Base-by-base conservation (phyloP, 2,888 invertebrate species). In the Hypolimnas misippus region DNA sequence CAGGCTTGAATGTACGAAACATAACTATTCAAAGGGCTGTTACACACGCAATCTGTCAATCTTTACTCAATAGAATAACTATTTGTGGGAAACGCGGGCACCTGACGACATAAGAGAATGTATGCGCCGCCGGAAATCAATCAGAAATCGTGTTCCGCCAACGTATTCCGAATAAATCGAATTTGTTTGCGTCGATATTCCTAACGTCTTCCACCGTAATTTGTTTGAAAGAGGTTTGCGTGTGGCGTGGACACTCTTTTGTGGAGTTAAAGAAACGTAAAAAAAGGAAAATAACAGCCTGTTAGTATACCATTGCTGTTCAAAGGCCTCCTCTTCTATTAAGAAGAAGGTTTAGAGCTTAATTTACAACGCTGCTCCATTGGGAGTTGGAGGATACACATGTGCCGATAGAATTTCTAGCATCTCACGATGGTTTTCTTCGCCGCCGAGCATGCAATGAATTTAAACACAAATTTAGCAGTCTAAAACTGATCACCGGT, bases 71-170 rank as follows among this genome's bases (percentile, higher is more conserved):
- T 70, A 70, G 65, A 70, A 70, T 63, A 73, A 68, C 73, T 73
- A 69, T 70, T 70, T 66, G 65, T 63, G 64, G 59, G 63, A 61
- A 68, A 66, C 62, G 62, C 40, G 52, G 63, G 65, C 63, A 70
- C 62, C 66, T 67, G 72, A 62, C 62, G 60, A 65, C 63, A 52
- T 44, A 49, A 59, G 66, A 58, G 55, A 66, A 65, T 63, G 64
- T 70, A 67, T 70, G 65, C 66, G 67, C 66, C 61, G 33, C 63
- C 67, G 73, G 73, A 73, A 74, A 74, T 74, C 71, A 71, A 74
- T 72, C 70, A 67, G 62, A 70, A 73, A 74, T 70, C 70, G 68
- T 53, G 62, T 71, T 70, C 62, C 66, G 53, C 63, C 57, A 67
- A 63, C 70, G 62, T 69, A 67, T 71, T 71, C 65, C 68, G 62